Evolutionary conservation across 2,797 vertebrate genomes (phyloP), one percentile per base, ranked within the genome.

Genomic region (Halcyon badia): DNA sequence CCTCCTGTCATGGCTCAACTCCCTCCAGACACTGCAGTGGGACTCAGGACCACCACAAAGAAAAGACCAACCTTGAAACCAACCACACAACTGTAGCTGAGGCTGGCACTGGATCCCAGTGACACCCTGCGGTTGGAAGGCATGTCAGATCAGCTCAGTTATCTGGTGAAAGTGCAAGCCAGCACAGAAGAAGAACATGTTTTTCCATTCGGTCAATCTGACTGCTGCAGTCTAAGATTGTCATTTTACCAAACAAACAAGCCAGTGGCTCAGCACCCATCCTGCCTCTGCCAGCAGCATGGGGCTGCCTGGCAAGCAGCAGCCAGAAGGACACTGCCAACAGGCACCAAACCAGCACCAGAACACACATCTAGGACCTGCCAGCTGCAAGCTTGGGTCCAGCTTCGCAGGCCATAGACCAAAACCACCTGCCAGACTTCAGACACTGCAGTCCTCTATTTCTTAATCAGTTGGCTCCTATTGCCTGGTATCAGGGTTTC

Each of bases 381-480:
- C 12, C 0, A 0, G 39, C 68, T 49, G 48, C 16, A 71, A 65
- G 19, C 25, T 1, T 18, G 3, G 11, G 31, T 19, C 2, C 19
- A 81, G 3, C n/a, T 33, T 56, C 18, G 44, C n/a, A 72, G 37
- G 16, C 37, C 19, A 46, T 20, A 75, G 13, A n/a, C 33, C 9
- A 3, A 83, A 91, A 65, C 14, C 5, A 16, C 46, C 28, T 69
- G 54, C 70, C 76, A 88, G 33, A 37, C 61, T 91, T 77, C 61
- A 79, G 65, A n/a, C 46, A 72, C 22, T 17, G 24, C 81, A 76
- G 14, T 42, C 14, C 20, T 79, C 64, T 31, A 17, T 46, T 84
- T 69, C 73, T 84, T 30, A n/a, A 69, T 44, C 58, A 48, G 42
- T 70, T 73, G 35, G 86, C 11, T 73, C 8, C 31, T 76, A 14